Conservation (phyloP, 2,888 invertebrate species). For the Lasioglossum morio region DNA sequence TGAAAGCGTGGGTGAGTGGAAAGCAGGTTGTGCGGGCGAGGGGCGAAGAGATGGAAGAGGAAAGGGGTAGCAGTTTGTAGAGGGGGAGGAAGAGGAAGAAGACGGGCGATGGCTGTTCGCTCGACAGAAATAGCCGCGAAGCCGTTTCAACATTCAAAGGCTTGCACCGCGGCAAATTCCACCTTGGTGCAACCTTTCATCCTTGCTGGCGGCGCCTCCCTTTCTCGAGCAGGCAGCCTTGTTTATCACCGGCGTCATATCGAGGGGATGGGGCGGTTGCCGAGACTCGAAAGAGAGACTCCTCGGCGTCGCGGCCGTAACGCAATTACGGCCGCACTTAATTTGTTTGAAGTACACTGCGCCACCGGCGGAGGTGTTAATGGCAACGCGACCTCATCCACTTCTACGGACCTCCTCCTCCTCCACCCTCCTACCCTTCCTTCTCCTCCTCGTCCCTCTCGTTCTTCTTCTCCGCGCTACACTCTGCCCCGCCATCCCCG, state of each 20-base stretch:
- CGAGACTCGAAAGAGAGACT: constrained; percentile 72
- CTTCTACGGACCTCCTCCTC: constrained; percentile 62
- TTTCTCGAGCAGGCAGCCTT: constrained; percentile 62
- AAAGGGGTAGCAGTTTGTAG: neutral
- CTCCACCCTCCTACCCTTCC: constrained; percentile 43
- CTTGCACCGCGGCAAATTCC: constrained; percentile 58
- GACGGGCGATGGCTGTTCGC: constrained; percentile 14
- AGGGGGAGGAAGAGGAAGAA: neutral
- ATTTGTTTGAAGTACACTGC: constrained; percentile 83
- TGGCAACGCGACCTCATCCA: constrained; percentile 78
- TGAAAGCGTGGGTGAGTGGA: neutral
- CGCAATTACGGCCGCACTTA: constrained; percentile 83
- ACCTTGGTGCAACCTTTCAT: constrained; percentile 67
- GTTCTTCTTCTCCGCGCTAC: constrained; percentile 50
- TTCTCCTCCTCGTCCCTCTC: constrained; percentile 32
- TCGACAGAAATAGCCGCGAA: constrained; percentile 56
- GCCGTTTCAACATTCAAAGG: constrained; percentile 64
- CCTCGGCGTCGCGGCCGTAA: constrained; percentile 76
- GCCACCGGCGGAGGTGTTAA: constrained; percentile 80
- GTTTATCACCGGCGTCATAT: constrained; percentile 69
- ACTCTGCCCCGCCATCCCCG: neutral
- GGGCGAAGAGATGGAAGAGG: neutral
- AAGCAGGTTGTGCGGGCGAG: neutral
- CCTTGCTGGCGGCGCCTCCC: constrained; percentile 55
- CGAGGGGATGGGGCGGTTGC: constrained; percentile 58